These are phyloP conservation scores for Hylyphantes graminicola DNA, from an alignment of 1,140 invertebrate genomes.

Conservation along the genomic window DNA sequence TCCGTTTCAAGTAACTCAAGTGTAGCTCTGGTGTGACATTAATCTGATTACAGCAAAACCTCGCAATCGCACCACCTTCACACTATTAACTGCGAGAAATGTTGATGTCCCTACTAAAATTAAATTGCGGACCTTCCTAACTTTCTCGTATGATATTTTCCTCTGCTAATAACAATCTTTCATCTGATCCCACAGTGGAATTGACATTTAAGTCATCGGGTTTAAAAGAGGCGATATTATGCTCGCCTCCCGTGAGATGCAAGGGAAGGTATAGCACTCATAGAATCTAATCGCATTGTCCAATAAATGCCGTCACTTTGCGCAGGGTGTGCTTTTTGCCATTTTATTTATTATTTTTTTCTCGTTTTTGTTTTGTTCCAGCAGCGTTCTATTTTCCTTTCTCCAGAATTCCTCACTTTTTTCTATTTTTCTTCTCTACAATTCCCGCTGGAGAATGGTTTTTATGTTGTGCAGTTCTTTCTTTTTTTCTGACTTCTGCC, in stretches of 20 bases:
- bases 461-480: not conserved
- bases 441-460: not conserved
- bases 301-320: constrained; percentile 46
- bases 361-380: constrained; percentile 9
- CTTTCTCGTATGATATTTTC: too few species aligned
- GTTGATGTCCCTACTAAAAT: too few species aligned
- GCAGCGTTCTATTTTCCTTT: not conserved
- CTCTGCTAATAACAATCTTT: too few species aligned
- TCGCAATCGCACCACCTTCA: too few species aligned
- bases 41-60: too few species aligned
- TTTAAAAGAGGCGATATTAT: constrained; percentile 26
- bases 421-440: not conserved
- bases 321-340: not conserved
- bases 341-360: constrained; percentile 34
- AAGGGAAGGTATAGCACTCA: constrained; percentile 4
- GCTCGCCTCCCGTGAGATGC: constrained; percentile 12
- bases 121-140: too few species aligned
- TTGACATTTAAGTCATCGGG: too few species aligned
- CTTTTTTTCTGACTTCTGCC: not conserved
- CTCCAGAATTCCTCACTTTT: too few species aligned
- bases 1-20: too few species aligned
- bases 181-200: too few species aligned
- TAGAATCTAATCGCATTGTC: constrained; percentile 47
- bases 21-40: too few species aligned
- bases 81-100: too few species aligned